Base-by-base conservation (phyloP, 2,113 vertebrate genomes). In the Myiozetetes cayanensis region DNA sequence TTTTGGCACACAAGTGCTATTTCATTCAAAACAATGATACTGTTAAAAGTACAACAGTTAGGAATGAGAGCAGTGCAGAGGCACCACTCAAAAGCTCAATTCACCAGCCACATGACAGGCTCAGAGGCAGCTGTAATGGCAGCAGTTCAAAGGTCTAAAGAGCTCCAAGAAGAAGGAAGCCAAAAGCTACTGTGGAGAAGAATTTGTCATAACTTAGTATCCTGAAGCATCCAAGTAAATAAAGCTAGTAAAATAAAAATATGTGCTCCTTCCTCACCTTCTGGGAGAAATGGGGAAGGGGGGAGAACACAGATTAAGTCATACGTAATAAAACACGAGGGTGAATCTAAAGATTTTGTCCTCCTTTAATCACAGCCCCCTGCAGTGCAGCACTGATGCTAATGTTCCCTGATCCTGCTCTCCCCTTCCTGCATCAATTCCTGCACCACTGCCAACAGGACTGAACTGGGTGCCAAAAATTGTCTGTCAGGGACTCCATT, bases 31-130 rank as follows among this genome's bases (percentile, higher is more conserved):
- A 97, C 94, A 97, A 95, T 94, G 93, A 80, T 95, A 8, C 96
- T 95, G 93, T 95, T 96, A 44, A 27, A 78, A 93, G 95, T 87
- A 89, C 88, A 97, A 56, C 88, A 85, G 90, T 87, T 87, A 81
- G 86, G 90, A 94, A 94, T 75, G 85, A 95, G 93, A 95, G 88
- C 85, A 77, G 81, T 75, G 88, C 94, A 94, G 94, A 88, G 88
- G 44, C 93, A 94, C 44, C 44, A 90, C 90, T 97, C 96, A 97
- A 96, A 97, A 96, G 96, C 93, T 93, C 96, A 89, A 95, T 97
- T 96, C 96, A 96, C 52, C 65, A 72, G 83, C 93, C 96, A 90
- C 94, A 79, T 96, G 95, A 97, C 88, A 66, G 88, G 86, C 96
- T 96, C 33, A 12, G 88, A 97, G 93, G 95, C 96, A 96, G 96